A percentile compares a stretch with the other conserved stretches of the same genome.
Conservation (phyloP, 2,888 invertebrate species). For the Aradus depressus region DNA sequence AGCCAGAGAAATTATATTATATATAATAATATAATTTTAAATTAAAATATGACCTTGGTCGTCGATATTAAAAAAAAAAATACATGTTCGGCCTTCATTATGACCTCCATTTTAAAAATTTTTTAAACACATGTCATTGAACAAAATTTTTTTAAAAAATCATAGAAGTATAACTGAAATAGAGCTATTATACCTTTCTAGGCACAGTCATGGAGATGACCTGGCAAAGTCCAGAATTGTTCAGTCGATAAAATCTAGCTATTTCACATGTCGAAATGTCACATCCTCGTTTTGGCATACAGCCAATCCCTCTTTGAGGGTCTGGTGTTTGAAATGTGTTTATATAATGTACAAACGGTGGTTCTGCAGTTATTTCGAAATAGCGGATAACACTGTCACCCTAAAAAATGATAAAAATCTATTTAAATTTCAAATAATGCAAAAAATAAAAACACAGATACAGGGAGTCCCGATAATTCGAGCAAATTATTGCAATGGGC, state of each 20-base stretch:
- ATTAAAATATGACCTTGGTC: no score
- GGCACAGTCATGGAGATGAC: slow-evolving; percentile 97
- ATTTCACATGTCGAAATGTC: slow-evolving; percentile 92
- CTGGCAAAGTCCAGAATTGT: slow-evolving; percentile 89
- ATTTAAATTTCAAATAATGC: neutral
- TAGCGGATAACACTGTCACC: slow-evolving; percentile 96
- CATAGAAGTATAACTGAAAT: no score
- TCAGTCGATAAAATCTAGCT: slow-evolving; percentile 86
- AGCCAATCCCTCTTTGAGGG: slow-evolving; percentile 91
- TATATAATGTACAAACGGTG: slow-evolving; percentile 91
- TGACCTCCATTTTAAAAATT: no score
- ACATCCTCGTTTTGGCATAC: slow-evolving; percentile 97
- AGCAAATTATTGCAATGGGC: no score
- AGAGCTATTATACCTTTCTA: slow-evolving; percentile 68
- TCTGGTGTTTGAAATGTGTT: slow-evolving; percentile 96
- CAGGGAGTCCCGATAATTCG: no score
- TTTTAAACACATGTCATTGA: no score
- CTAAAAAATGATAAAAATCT: slow-evolving; percentile 36
- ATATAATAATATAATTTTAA: no score
- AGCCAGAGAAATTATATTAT: no score
- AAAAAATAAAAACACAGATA: neutral
- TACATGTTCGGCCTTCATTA: no score
- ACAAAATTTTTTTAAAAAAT: no score
- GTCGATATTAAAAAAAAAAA: no score
- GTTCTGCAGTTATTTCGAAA: slow-evolving; percentile 84